These are phyloP conservation scores for Drosophila kuntzei DNA, from an alignment of 2,888 invertebrate species.

Conservation along the genomic window DNA sequence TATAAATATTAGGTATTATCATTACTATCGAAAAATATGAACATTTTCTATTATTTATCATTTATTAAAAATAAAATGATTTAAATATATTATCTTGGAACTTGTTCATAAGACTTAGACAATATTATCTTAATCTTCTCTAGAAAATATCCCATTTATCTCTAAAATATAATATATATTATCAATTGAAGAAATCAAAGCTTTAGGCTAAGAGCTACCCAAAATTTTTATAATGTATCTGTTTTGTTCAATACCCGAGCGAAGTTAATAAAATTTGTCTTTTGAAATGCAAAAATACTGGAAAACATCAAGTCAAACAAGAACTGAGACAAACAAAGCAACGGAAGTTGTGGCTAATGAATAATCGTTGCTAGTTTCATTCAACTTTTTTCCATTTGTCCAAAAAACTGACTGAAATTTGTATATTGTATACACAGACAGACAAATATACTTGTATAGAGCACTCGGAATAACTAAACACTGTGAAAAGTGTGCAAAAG, in stretches of 20 bases:
- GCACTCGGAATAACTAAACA: slow-evolving; percentile 18
- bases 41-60: too few relatives aligned
- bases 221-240: too few relatives aligned
- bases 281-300: slow-evolving; percentile 19
- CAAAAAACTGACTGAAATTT: slow-evolving; percentile 2
- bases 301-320: slow-evolving; percentile 6
- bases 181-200: too few relatives aligned
- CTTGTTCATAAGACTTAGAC: too few relatives aligned
- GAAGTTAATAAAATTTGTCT: slow-evolving; percentile 32
- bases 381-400: slow-evolving; percentile 42
- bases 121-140: too few relatives aligned
- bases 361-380: slow-evolving; percentile 43
- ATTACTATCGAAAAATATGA: too few relatives aligned
- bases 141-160: too few relatives aligned
- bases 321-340: slow-evolving; percentile 11
- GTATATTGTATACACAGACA: not conserved
- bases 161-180: too few relatives aligned
- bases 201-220: too few relatives aligned
- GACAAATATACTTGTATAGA: slow-evolving; percentile 1
- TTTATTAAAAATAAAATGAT: too few relatives aligned
- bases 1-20: too few relatives aligned
- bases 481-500: slow-evolving; percentile 20
- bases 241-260: not conserved
- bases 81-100: too few relatives aligned
- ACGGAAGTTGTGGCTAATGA: slow-evolving; percentile 34